These are phyloP conservation scores for Spialia ferax DNA, from an alignment of 2,888 invertebrate genomes.

Conservation along the genomic window DNA sequence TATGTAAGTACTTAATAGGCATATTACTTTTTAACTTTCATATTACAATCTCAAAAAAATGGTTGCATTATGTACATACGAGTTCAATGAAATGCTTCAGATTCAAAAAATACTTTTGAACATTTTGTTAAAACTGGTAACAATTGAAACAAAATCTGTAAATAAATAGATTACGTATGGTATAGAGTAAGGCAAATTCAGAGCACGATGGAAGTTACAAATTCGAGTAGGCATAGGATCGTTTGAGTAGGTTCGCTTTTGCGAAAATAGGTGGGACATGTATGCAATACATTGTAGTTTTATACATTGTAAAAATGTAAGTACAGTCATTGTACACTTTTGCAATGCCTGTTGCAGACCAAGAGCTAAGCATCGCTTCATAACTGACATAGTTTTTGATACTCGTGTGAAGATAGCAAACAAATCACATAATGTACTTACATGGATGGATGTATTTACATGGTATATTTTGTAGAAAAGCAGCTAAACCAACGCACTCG, in stretches of 20 bases:
- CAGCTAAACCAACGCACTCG: no score
- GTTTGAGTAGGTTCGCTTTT: conserved; percentile 61
- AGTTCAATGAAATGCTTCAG: no score
- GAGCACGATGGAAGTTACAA: conserved; percentile 86
- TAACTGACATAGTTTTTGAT: no score
- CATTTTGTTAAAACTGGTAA: not conserved
- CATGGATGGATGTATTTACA: no score
- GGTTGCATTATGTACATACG: no score
- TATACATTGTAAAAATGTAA: no score
- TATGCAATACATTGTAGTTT: conserved; percentile 74
- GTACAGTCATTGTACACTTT: conserved; percentile 39
- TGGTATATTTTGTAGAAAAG: no score
- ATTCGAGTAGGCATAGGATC: conserved; percentile 76
- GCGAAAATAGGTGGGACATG: conserved; percentile 78
- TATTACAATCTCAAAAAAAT: not conserved
- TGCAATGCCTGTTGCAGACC: no score
- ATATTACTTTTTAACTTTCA: not conserved
- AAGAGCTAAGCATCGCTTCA: no score
- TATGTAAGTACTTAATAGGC: not conserved
- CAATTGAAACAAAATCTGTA: not conserved
- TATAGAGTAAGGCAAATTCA: conserved; percentile 66
- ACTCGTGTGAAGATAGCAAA: no score
- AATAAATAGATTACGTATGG: conserved; percentile 56
- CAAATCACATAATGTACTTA: no score
- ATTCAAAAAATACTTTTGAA: no score